phyloP scores from a whole-genome alignment of 2,888 invertebrate species.

The Masnerella sp. region DNA sequence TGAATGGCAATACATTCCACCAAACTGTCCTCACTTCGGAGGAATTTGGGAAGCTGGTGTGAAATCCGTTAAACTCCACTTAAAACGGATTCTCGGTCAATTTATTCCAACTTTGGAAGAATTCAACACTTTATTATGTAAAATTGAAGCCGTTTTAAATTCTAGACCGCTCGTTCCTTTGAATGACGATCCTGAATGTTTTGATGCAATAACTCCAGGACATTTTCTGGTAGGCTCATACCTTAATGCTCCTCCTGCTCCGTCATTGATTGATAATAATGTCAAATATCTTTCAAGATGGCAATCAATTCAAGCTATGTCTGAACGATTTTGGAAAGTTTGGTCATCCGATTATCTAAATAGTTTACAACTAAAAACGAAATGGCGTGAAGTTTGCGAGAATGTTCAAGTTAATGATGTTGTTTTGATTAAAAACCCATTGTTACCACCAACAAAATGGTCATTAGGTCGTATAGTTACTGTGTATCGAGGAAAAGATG shows the following conservation, averaged over 20 bases:
- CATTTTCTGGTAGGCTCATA: too few species aligned
- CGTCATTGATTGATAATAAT: too few species aligned
- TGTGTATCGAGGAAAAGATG: too few species aligned
- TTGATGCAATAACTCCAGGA: not conserved
- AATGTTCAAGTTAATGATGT: not conserved
- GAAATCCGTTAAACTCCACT: too few species aligned
- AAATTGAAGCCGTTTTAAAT: not conserved
- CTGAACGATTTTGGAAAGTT: constrained; percentile 5
- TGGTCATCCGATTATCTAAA: constrained; percentile 6
- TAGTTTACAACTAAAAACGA: not conserved
- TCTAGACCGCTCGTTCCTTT: not conserved
- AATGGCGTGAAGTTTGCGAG: not conserved
- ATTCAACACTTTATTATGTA: not conserved
- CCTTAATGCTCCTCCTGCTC: too few species aligned
- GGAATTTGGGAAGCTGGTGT: too few species aligned
- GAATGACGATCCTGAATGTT: not conserved
- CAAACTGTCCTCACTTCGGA: not conserved
- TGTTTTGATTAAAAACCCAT: not conserved
- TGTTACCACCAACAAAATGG: not conserved
- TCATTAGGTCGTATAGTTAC: too few species aligned
- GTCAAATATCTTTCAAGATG: too few species aligned
- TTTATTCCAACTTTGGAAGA: constrained; percentile 2
- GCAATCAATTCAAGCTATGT: not conserved
- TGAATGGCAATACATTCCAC: not conserved
- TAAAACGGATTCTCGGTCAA: not conserved